Evolutionary conservation across 2,113 vertebrate species (phyloP).

Genomic region (Solea solea): DNA sequence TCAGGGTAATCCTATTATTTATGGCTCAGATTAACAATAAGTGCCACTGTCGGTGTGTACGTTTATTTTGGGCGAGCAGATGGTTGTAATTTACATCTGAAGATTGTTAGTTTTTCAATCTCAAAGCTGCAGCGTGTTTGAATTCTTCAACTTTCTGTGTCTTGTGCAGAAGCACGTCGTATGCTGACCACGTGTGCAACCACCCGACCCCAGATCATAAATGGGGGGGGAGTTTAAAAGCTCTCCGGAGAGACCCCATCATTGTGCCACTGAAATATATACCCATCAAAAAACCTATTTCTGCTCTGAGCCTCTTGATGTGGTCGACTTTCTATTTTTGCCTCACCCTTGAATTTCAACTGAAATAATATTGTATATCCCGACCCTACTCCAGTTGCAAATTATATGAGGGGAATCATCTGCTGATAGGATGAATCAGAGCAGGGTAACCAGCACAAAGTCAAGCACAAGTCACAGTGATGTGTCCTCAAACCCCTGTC

Average conservation of each 20-base stretch:
- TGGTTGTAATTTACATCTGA: slow-evolving; percentile 49
- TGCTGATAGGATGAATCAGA: slow-evolving; percentile 78
- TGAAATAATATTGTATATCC: slow-evolving; percentile 75
- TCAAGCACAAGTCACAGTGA: slow-evolving; percentile 39
- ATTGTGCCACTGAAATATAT: slow-evolving; percentile 71
- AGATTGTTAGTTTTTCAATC: slow-evolving; percentile 27
- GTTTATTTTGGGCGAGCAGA: slow-evolving; percentile 43
- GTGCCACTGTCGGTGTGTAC: slow-evolving; percentile 18
- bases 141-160: slow-evolving; percentile 46
- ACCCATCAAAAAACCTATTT: slow-evolving; percentile 79
- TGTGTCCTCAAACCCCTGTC: slow-evolving; percentile 65
- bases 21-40: slow-evolving; percentile 45
- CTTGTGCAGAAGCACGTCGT: slow-evolving; percentile 61
- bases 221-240: slow-evolving; percentile 61
- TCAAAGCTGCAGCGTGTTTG: slow-evolving; percentile 46
- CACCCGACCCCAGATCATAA: slow-evolving; percentile 68
- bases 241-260: slow-evolving; percentile 73
- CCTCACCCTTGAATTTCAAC: slow-evolving; percentile 69
- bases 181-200: slow-evolving; percentile 68
- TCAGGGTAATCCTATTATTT: slow-evolving; percentile 48
- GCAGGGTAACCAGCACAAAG: slow-evolving; percentile 76
- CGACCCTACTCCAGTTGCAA: slow-evolving; percentile 66
- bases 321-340: slow-evolving; percentile 78
- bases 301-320: slow-evolving; percentile 73
- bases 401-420: slow-evolving; percentile 77